phyloP scores from a whole-genome alignment of 2,113 vertebrate species.

The Elachura formosa region DNA sequence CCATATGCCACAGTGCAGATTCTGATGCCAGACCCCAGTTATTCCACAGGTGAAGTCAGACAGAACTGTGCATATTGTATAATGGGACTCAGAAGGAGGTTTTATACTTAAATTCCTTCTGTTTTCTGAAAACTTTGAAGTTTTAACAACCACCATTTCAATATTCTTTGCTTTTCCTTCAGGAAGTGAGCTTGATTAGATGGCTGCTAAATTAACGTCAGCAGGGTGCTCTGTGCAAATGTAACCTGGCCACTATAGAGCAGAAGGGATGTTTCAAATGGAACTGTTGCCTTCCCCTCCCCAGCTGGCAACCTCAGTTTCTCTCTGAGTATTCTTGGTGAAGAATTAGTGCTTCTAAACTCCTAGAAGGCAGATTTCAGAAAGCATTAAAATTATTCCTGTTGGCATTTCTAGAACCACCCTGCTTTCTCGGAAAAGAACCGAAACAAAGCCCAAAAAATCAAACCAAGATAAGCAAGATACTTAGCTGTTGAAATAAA shows the following conservation, averaged over 20 bases:
- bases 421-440: background rate
- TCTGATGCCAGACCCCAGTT: background rate
- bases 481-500: background rate
- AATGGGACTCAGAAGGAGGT: background rate
- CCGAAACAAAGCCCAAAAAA: background rate
- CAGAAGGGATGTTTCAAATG: background rate
- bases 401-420: background rate
- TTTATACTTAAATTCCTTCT: background rate
- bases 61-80: background rate
- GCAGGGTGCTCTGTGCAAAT: background rate
- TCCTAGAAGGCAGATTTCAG: slow-evolving; percentile 9
- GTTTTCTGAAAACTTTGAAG: background rate
- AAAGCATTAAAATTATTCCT: slow-evolving; percentile 8
- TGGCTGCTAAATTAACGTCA: background rate
- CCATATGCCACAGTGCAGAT: background rate
- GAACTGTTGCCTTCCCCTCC: background rate
- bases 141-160: background rate
- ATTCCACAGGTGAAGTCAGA: background rate
- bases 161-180: background rate
- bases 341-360: background rate
- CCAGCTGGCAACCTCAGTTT: background rate
- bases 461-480: background rate
- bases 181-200: background rate
- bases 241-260: background rate
- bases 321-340: background rate